Base-by-base conservation (phyloP, 2,113 vertebrate species). In the Oplegnathus fasciatus region DNA sequence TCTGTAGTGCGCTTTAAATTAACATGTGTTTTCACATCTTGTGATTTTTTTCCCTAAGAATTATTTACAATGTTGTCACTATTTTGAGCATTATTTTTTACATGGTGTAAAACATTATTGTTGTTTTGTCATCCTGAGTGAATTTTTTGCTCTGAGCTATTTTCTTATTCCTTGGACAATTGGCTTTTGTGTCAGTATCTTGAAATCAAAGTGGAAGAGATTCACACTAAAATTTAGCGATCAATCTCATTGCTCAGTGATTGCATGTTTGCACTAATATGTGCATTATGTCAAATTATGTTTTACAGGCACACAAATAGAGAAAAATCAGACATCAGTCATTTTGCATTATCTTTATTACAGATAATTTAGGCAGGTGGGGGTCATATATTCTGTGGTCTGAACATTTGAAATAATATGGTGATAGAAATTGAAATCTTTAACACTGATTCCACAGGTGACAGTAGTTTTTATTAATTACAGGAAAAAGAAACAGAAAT, bases 341-440 rank as follows among this genome's bases (percentile, higher is more conserved):
- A 34, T 69, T 30, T 69, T 78, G 40, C 20, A 10, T 57, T 18
- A 34, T 1, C 28, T 82, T 82, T 74, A 74, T 82, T 82, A 26
- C 71, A 37, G 20, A 54, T 42, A 0, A 72, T 61, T 52, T 28
- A 40, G 1, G 2, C 28, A 37, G 10, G 24, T 61, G 5, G 8
- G 24, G 8, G 6, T 40, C 58, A 24, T 11, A 13, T 32, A 8
- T 24, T 55, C 14, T 15, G n/a, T 30, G 44, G n/a, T 24, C 18
- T 60, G 37, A 46, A 24, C 40, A 60, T 46, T 44, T 74, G 26
- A 58, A 57, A 57, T 20, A 18, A 58, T 9, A 26, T 18, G n/a
- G 9, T 26, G 2, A 61, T 17, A 32, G 6, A 74, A 28, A 30
- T 1, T 15, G 5, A 20, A 55, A 46, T 24, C 20, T 75, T 48